phyloP scores from a whole-genome alignment of 2,888 invertebrate genomes.

The Leptopilina myrica region DNA sequence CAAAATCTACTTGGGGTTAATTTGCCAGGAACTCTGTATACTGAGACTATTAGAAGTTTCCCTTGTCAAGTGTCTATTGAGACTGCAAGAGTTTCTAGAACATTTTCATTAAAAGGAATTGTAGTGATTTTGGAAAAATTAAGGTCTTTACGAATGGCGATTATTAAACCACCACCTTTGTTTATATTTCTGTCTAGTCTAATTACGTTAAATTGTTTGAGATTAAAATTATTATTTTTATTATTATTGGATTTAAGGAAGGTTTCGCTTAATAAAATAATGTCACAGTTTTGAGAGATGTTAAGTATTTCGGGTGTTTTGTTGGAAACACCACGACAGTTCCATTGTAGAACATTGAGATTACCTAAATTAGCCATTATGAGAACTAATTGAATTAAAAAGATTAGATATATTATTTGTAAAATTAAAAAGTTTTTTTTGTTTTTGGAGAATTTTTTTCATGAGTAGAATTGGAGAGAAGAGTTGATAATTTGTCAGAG shows the following conservation, averaged over 20 bases:
- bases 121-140: neutral
- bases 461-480: neutral
- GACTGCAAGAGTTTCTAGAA: neutral
- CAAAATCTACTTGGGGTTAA: neutral
- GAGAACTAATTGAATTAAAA: too few species aligned
- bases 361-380: too few species aligned
- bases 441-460: neutral
- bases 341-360: constrained; percentile 2
- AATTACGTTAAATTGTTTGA: constrained; percentile 8
- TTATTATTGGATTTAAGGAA: neutral
- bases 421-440: too few species aligned
- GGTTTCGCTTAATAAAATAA: neutral
- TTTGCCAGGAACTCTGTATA: neutral
- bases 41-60: neutral
- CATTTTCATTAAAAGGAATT: neutral
- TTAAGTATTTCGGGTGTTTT: neutral
- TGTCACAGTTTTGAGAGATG: neutral
- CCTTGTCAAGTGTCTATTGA: neutral
- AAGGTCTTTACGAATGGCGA: neutral
- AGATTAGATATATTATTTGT: too few species aligned
- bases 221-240: neutral
- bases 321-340: constrained; percentile 1
- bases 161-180: neutral
- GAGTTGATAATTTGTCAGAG: neutral
- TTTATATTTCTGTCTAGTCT: neutral